Evolutionary conservation across 2,888 invertebrate species (phyloP), one percentile per base, ranked within the genome.

Genomic region (Thereva nobilitata): DNA sequence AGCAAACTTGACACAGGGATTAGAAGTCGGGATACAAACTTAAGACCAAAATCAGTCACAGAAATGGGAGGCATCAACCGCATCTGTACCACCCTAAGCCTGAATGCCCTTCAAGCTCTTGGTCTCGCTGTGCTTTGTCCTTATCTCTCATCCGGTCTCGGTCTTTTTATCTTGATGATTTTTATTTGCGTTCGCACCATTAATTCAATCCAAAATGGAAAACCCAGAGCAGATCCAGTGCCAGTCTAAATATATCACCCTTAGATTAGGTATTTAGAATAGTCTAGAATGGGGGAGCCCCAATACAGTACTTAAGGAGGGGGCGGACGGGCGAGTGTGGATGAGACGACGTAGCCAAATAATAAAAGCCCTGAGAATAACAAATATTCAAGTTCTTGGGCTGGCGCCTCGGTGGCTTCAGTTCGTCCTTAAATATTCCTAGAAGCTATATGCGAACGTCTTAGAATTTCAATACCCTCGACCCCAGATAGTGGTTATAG

Each of bases 151-250:
- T 23, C 23, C 23, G 23, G 23, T 23, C 23, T 23, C 23, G 23
- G 23, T 38, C 53, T 53, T 53, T 53, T 53, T 53, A 53, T 53
- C 53, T 53, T 53, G 23, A 23, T 37, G 38, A 59, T 41, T 59
- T 59, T 59, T 59, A 59, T 59, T 59, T 59, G 47, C 59, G 45
- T 59, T 59, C 59, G 59, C 59, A 40, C 59, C 59, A 59, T 59
- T 59, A 59, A 59, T 59, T 47, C 59, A 59, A 59, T 59, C 59
- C 38, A 37, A 38, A 59, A 47, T 47, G 49, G 49, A 59, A 59
- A 37, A 23, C 23, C 23, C 23, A 2, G 23, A 23, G 41, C 38
- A 38, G 49, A 47, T 59, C 12, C 59, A 10, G 37, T 37, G 37
- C 42, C 41, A 40, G 5, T 41, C 34, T 34, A 35, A 47, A 37